Evolutionary conservation across 2,888 invertebrate genomes (phyloP).

Genomic region (Drosophila kambysellisi): DNA sequence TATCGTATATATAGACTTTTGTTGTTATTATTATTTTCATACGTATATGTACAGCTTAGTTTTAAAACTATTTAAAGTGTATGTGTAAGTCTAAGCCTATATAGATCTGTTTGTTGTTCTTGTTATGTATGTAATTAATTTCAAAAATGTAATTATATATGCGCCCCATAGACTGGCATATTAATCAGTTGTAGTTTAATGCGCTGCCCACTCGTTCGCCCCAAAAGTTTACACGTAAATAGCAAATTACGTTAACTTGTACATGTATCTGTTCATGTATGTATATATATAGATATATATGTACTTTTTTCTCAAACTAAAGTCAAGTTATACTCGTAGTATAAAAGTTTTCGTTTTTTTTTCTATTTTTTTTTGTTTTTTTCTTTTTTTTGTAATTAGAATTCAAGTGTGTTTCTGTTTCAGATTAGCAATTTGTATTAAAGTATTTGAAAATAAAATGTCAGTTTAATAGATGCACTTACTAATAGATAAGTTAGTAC

Average conservation of each 20-base stretch:
- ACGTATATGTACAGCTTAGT: conserved; percentile 71
- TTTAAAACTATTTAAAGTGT: conserved; percentile 70
- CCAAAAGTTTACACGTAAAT: conserved; percentile 44
- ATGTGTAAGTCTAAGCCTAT: conserved; percentile 60
- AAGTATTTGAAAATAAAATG: conserved; percentile 53
- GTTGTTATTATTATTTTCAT: conserved; percentile 51
- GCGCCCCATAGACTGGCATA: conserved; percentile 41
- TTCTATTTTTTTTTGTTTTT: conserved; percentile 12
- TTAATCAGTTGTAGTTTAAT: conserved; percentile 48
- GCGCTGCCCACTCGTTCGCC: conserved; percentile 37
- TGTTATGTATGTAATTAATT: conserved; percentile 68
- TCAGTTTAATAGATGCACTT: conserved; percentile 51
- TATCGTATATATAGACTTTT: conserved; percentile 75
- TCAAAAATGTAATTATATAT: conserved; percentile 62
- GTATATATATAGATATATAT: conserved; percentile 21
- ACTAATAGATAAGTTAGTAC: conserved; percentile 35
- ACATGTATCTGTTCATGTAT: conserved; percentile 21
- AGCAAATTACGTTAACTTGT: conserved; percentile 49
- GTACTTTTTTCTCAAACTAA: conserved; percentile 46
- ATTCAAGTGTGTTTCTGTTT: conserved; percentile 3
- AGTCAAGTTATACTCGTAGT: conserved; percentile 50
- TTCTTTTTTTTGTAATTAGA: conserved; percentile 29
- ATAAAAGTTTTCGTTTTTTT: conserved; percentile 55
- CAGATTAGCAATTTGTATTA: conserved; percentile 43
- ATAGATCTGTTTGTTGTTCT: conserved; percentile 57